Base-by-base conservation (phyloP, 2,113 vertebrate genomes). In the Gallinago jamesoni region DNA sequence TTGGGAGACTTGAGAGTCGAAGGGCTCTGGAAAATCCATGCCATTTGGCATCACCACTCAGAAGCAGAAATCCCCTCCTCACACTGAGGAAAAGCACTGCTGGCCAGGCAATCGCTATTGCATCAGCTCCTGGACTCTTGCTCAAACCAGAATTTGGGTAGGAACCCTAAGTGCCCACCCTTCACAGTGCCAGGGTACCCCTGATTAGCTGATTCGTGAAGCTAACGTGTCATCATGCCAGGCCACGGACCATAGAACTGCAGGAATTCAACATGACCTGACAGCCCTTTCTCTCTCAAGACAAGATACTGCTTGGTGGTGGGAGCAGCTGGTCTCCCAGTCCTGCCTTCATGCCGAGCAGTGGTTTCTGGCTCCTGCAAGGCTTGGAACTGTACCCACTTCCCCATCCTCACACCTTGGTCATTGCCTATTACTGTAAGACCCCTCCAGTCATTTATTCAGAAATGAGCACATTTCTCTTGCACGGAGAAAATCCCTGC, bases 281-380 rank as follows among this genome's bases (percentile, higher is more conserved):
- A 37, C 12, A 84, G 15, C 13, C n/a, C 33, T 14, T 59, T 39
- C 60, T 55, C 25, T n/a, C 25, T 10, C 5, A 7, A 77, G 47
- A 78, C 43, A 75, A 25, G 25, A 48, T 4, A 21, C 5, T 16
- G 21, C 23, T 14, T 0, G 0, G 14, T 2, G 2, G 39, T 17
- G 33, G 72, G 53, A 93, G 33, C 48, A 79, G 45, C 31, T 37
- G 37, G 14, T 67, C 20, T 63, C 33, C 18, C 37, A 57, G 33
- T 53, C 39, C 59, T 52, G 35, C 22, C 39, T 84, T 72, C 55
- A 75, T 1, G 4, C 14, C 1, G 1, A 82, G 60, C 77, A 59
- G 60, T 5, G n/a, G 31, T n/a, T 89, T 75, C 52, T 91, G 52
- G 25, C 17, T 84, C 39, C 60, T 82, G n/a, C 23, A 68, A 79